These are phyloP conservation scores for Achroia grisella DNA, from an alignment of 1,140 invertebrate genomes.

Conservation along the genomic window DNA sequence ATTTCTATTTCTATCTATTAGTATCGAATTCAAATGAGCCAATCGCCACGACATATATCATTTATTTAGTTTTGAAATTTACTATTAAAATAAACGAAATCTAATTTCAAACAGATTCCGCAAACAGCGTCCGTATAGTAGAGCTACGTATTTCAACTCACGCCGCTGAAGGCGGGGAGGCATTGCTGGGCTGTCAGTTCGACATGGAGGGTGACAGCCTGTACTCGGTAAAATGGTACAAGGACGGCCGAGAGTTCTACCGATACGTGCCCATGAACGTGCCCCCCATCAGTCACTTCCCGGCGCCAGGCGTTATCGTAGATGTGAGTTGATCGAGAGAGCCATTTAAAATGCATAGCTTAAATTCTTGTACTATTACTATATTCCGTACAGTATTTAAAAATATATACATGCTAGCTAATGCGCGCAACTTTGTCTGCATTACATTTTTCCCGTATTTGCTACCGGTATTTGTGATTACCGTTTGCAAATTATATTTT, in stretches of 20 bases:
- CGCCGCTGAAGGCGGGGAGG: conserved; percentile 73
- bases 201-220: conserved; percentile 77
- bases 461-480: no score
- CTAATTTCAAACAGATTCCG: conserved; percentile 20
- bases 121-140: conserved; percentile 29
- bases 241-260: conserved; percentile 83
- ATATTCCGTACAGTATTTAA: no score
- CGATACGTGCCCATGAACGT: conserved; percentile 69
- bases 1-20: no score
- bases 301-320: conserved; percentile 75
- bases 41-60: no score
- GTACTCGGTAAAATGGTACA: conserved; percentile 89
- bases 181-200: conserved; percentile 74
- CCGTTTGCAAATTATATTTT: no score
- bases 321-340: conserved; percentile 72
- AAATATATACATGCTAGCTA: no score
- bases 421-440: no score
- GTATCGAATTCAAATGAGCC: no score
- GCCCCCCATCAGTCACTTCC: conserved; percentile 74
- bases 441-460: no score
- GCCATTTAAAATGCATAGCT: conserved; percentile 2
- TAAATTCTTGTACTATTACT: no score
- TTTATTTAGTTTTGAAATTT: no score
- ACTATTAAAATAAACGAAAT: background rate
- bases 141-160: conserved; percentile 73